Evolutionary conservation across 2,113 vertebrate species (phyloP).

Genomic region (Scomber scombrus): DNA sequence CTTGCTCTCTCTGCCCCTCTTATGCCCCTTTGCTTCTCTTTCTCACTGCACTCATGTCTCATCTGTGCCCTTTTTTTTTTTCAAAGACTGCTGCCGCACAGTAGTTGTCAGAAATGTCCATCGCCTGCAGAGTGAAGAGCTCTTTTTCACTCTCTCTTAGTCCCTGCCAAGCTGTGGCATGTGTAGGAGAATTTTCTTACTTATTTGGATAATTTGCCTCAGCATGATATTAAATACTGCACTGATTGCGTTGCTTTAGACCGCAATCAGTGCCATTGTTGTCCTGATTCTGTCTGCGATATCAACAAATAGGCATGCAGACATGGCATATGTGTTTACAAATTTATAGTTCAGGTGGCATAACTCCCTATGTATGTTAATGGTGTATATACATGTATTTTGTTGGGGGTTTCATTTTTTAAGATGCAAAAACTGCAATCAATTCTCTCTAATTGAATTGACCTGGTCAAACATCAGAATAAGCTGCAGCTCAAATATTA

Average conservation of each 20-base stretch:
- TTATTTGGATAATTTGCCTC: conserved; percentile 62
- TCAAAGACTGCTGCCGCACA: conserved; percentile 25
- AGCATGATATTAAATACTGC: conserved; percentile 39
- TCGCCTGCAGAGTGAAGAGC: conserved; percentile 50
- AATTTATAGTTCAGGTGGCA: conserved; percentile 3
- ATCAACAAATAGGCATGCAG: conserved; percentile 42
- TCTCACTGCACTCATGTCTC: conserved; percentile 33
- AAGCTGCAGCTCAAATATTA: conserved; percentile 59
- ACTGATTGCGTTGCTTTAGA: conserved; percentile 66
- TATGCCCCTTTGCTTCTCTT: conserved; percentile 46
- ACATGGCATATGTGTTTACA: conserved; percentile 19
- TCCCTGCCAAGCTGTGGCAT: conserved; percentile 27
- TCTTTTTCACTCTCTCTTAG: conserved; percentile 20
- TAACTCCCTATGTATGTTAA: background rate
- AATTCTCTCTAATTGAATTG: conserved; percentile 16
- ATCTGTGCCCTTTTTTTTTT: conserved; percentile 11
- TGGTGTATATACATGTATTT: background rate
- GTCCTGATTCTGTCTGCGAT: conserved; percentile 19
- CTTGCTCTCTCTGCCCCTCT: conserved; percentile 42
- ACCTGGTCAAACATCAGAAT: conserved; percentile 28
- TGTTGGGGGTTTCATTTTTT: background rate
- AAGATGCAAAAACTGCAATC: background rate
- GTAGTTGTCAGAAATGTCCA: conserved; percentile 53
- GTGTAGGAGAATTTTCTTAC: conserved; percentile 55
- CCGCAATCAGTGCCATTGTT: conserved; percentile 67